Evolutionary conservation across 2,888 invertebrate genomes (phyloP).

Genomic region (Amaurobius ferox): DNA sequence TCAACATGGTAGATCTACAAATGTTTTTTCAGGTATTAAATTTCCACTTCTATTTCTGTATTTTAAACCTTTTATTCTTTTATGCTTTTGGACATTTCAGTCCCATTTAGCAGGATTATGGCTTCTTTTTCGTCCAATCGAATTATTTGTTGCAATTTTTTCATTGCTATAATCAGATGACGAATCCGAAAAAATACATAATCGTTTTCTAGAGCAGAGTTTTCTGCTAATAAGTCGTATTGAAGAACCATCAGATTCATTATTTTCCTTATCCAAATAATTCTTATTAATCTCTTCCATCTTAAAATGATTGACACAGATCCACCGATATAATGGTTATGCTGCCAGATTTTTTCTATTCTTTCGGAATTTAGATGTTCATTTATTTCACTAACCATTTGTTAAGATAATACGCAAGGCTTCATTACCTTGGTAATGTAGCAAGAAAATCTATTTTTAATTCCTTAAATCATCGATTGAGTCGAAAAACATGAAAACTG

Average conservation of each 20-base stretch:
- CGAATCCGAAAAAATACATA: neutral
- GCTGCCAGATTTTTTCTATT: too few relatives aligned
- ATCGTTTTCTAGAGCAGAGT: neutral
- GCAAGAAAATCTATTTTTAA: too few relatives aligned
- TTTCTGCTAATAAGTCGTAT: neutral
- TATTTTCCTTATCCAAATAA: slow-evolving; percentile 1
- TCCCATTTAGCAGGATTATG: neutral
- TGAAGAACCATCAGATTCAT: neutral
- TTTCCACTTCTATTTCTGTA: neutral
- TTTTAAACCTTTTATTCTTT: neutral
- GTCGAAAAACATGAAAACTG: too few relatives aligned
- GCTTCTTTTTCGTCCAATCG: neutral
- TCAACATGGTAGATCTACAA: neutral
- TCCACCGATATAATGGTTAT: too few relatives aligned
- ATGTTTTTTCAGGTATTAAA: neutral
- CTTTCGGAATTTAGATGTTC: too few relatives aligned
- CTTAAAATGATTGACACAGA: too few relatives aligned
- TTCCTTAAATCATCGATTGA: too few relatives aligned
- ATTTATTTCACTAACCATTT: too few relatives aligned
- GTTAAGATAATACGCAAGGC: too few relatives aligned
- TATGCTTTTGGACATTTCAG: neutral
- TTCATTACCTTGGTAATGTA: too few relatives aligned
- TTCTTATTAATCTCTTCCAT: too few relatives aligned
- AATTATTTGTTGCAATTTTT: slow-evolving; percentile 1
- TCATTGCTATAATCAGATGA: neutral